Percentiles rank a stretch among this genome's conserved stretches.
Conservation (phyloP, 2,113 vertebrate species). For the Micronisus gabar region DNA sequence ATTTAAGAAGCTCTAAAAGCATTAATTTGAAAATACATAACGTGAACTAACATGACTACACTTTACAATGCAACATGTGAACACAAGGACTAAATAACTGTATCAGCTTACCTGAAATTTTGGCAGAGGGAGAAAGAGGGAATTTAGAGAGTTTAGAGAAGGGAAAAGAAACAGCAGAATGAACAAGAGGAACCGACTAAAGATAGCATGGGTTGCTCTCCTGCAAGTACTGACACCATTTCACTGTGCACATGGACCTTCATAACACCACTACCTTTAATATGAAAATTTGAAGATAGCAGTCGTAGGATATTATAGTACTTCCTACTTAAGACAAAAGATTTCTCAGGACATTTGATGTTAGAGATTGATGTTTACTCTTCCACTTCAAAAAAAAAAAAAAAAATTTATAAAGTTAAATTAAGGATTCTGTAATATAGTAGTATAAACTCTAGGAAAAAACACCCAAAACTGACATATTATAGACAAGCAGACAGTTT, state of each 20-base stretch:
- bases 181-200: not conserved
- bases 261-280: not conserved
- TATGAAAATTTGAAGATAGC: not conserved
- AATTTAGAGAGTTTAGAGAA: not conserved
- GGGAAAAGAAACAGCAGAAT: not conserved
- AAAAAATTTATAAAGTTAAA: not conserved
- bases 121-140: not conserved
- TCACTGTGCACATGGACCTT: not conserved
- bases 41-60: not conserved
- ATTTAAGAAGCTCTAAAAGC: not conserved
- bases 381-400: not conserved
- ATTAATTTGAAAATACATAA: not conserved
- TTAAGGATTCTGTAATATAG: not conserved
- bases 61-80: not conserved
- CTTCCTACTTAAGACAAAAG: not conserved
- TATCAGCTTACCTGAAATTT: not conserved
- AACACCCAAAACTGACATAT: no score
- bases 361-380: not conserved
- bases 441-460: not conserved
- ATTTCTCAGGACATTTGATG: not conserved
- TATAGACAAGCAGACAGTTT: not conserved
- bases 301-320: not conserved
- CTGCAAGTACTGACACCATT: not conserved
- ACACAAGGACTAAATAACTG: not conserved
- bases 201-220: not conserved